Conservation (phyloP, 2,113 vertebrate genomes). For the Labeo rohita region DNA sequence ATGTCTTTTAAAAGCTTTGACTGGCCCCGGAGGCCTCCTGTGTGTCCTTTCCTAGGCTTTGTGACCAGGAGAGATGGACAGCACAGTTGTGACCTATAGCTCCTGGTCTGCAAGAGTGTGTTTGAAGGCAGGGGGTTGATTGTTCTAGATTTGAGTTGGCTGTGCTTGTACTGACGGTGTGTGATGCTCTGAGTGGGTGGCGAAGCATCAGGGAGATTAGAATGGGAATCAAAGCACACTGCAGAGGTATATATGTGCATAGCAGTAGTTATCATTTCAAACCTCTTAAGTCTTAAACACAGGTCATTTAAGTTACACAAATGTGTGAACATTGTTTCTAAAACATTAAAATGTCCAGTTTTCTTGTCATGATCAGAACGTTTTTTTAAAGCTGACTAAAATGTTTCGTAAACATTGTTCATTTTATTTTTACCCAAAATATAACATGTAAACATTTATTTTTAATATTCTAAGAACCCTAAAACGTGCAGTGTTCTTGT, state of each 20-base stretch:
- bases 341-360: too few relatives aligned
- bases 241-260: background rate
- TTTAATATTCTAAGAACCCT: too few relatives aligned
- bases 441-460: too few relatives aligned
- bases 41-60: slow-evolving; percentile 46
- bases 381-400: too few relatives aligned
- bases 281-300: background rate
- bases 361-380: too few relatives aligned
- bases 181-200: slow-evolving; percentile 21
- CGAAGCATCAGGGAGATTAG: slow-evolving; percentile 8
- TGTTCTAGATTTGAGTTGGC: slow-evolving; percentile 43
- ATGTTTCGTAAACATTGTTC: too few relatives aligned
- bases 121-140: slow-evolving; percentile 56
- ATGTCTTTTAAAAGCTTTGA: slow-evolving; percentile 72
- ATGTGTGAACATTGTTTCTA: too few relatives aligned
- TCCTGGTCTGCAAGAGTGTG: slow-evolving; percentile 48
- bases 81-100: slow-evolving; percentile 38
- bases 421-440: too few relatives aligned
- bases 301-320: too few relatives aligned
- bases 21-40: slow-evolving; percentile 55
- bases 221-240: background rate
- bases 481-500: too few relatives aligned
- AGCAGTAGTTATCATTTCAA: background rate
- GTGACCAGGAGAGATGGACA: slow-evolving; percentile 39
- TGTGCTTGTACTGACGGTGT: slow-evolving; percentile 15